phyloP scores from a whole-genome alignment of 2,888 invertebrate genomes.

The Trilocha varians region DNA sequence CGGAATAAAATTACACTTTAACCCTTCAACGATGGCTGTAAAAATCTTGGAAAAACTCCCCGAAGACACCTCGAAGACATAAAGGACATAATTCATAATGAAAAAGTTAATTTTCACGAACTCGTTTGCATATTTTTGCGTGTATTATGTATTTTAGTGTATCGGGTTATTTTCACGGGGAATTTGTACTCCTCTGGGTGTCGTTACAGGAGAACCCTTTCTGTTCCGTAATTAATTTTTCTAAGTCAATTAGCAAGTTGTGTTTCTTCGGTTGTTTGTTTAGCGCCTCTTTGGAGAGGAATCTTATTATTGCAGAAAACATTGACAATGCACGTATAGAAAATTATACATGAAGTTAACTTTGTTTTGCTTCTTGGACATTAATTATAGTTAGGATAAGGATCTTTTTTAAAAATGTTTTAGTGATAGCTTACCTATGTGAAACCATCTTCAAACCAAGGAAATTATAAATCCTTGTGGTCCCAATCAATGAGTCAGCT shows the following conservation, averaged over 20 bases:
- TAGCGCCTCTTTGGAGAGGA: too few species aligned
- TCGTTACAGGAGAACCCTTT: constrained; percentile 60
- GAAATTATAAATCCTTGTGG: too few species aligned
- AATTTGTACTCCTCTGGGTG: constrained; percentile 47
- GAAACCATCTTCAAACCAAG: too few species aligned
- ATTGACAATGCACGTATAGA: too few species aligned
- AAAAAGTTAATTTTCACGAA: constrained; percentile 70
- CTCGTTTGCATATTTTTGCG: constrained; percentile 70
- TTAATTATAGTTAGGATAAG: too few species aligned
- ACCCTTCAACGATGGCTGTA: constrained; percentile 32
- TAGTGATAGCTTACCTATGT: too few species aligned
- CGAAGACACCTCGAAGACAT: constrained; percentile 57
- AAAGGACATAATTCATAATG: constrained; percentile 71
- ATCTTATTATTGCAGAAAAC: too few species aligned
- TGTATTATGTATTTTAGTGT: constrained; percentile 55
- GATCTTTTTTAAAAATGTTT: too few species aligned
- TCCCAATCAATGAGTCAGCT: too few species aligned
- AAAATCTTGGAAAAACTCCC: constrained; percentile 67
- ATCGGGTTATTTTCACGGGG: constrained; percentile 42
- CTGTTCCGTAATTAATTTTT: constrained; percentile 64
- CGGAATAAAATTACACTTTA: constrained; percentile 29
- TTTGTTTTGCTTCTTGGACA: too few species aligned
- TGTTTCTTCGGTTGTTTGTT: too few species aligned
- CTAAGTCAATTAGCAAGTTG: constrained; percentile 62
- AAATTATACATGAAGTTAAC: too few species aligned